A percentile compares a stretch with the other conserved stretches of the same genome.
Conservation (phyloP, 1,140 invertebrate genomes). For the Neodiprion fabricii region DNA sequence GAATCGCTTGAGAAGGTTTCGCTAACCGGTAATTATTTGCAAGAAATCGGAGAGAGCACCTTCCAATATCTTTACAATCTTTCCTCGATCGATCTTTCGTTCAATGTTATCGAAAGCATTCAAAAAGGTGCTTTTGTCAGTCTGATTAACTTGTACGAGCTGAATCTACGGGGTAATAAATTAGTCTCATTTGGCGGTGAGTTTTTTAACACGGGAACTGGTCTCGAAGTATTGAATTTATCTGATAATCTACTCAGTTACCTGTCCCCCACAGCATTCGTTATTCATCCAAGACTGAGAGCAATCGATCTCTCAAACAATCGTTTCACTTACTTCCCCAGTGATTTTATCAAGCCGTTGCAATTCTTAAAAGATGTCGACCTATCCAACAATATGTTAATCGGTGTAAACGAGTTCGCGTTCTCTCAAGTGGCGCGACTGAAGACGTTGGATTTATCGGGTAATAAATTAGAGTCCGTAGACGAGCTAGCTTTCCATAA, state of each 20-base stretch:
- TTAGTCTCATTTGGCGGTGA: slow-evolving; percentile 75
- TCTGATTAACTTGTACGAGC: slow-evolving; percentile 72
- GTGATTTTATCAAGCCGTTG: slow-evolving; percentile 76
- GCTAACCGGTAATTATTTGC: slow-evolving; percentile 71
- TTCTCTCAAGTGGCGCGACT: slow-evolving; percentile 81
- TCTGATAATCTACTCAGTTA: slow-evolving; percentile 76
- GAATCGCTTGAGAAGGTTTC: slow-evolving; percentile 70
- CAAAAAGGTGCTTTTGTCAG: slow-evolving; percentile 76
- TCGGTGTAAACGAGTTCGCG: slow-evolving; percentile 80
- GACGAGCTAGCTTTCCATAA: slow-evolving; percentile 90
- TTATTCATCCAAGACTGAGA: slow-evolving; percentile 77
- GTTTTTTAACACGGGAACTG: slow-evolving; percentile 78
- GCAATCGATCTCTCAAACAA: slow-evolving; percentile 75
- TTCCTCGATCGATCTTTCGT: slow-evolving; percentile 74
- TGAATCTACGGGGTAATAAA: slow-evolving; percentile 80
- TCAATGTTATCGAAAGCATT: slow-evolving; percentile 81
- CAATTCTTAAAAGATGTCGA: slow-evolving; percentile 78
- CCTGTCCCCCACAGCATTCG: slow-evolving; percentile 83
- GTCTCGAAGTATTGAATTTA: slow-evolving; percentile 77
- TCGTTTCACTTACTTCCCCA: slow-evolving; percentile 81
- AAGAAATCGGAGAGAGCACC: slow-evolving; percentile 74
- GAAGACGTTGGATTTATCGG: slow-evolving; percentile 70
- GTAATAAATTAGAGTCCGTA: slow-evolving; percentile 80
- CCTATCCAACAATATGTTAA: slow-evolving; percentile 78
- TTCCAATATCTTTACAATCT: slow-evolving; percentile 78